Evolutionary conservation across 1,140 invertebrate species (phyloP).

Genomic region (Aphis gossypii): DNA sequence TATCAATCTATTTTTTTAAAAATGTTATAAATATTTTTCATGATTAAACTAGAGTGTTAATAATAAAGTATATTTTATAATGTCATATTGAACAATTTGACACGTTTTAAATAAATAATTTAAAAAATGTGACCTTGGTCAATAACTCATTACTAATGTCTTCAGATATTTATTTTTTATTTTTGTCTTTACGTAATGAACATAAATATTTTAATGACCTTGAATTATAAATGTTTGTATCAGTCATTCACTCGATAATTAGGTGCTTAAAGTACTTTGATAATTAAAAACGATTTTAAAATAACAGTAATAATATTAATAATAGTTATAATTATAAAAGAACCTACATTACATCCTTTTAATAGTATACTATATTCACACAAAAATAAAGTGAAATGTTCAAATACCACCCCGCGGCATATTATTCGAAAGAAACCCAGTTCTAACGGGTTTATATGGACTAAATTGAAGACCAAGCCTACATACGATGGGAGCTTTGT

Average conservation of each 20-base stretch:
- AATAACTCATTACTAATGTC: not conserved
- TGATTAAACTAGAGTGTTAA: not conserved
- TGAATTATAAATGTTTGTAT: not conserved
- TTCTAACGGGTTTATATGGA: not conserved
- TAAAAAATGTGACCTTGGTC: not conserved
- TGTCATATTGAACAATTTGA: not conserved
- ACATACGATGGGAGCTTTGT: not conserved
- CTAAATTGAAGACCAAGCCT: constrained; percentile 17
- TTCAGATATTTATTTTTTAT: not conserved
- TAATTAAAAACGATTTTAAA: not conserved
- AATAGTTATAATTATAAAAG: not conserved
- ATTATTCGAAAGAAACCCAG: not conserved
- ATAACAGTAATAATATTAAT: not conserved
- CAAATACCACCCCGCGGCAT: not conserved
- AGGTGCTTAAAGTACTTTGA: not conserved
- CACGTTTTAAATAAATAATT: not conserved
- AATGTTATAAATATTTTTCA: not conserved
- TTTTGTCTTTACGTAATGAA: not conserved
- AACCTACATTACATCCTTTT: not conserved
- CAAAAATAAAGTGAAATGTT: constrained; percentile 20
- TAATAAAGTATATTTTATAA: not conserved
- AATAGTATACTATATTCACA: not conserved
- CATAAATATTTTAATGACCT: not conserved
- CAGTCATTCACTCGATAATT: not conserved
- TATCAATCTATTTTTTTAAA: not conserved